Evolutionary conservation across 2,888 invertebrate species (phyloP).

Genomic region (Darwinula stevensoni): DNA sequence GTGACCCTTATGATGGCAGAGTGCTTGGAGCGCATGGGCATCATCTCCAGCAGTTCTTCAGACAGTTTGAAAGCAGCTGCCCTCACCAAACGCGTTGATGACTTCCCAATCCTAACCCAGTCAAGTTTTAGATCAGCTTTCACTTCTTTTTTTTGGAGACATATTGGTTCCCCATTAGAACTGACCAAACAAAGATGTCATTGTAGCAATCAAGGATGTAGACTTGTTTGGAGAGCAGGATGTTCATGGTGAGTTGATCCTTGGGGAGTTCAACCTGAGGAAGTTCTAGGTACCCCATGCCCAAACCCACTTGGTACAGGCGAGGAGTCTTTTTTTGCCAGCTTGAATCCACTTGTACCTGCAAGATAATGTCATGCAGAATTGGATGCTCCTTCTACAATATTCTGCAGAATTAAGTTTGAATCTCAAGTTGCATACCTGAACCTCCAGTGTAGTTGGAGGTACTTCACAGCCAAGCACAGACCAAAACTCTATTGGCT

Average conservation of each 20-base stretch:
- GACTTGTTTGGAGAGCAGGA: constrained; percentile 66
- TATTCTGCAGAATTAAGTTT: too few relatives aligned
- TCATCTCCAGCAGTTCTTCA: constrained; percentile 82
- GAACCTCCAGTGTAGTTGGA: constrained; percentile 16
- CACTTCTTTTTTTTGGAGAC: too few relatives aligned
- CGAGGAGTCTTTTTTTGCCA: constrained; percentile 25
- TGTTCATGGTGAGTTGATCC: constrained; percentile 33
- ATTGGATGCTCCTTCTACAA: too few relatives aligned
- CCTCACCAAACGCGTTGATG: constrained; percentile 73
- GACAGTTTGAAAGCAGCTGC: constrained; percentile 91
- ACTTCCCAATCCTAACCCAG: constrained; percentile 91
- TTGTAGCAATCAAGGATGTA: constrained; percentile 82
- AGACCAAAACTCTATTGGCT: constrained; percentile 57
- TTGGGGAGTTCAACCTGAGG: constrained; percentile 33
- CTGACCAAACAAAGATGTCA: constrained; percentile 80
- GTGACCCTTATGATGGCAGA: constrained; percentile 64
- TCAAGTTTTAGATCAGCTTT: too few relatives aligned
- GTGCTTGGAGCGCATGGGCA: constrained; percentile 45
- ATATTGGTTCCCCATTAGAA: constrained; percentile 6
- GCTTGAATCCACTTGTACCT: background rate
- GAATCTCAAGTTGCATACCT: too few relatives aligned
- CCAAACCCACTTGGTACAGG: constrained; percentile 76
- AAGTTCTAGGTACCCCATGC: constrained; percentile 92
- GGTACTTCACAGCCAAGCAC: constrained; percentile 24
- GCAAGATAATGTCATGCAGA: constrained; percentile 1